Evolutionary conservation across 92 coral and sea anemone species (phyloP), one percentile per base, ranked within the genome.

Genomic region (Micromussa lordhowensis): DNA sequence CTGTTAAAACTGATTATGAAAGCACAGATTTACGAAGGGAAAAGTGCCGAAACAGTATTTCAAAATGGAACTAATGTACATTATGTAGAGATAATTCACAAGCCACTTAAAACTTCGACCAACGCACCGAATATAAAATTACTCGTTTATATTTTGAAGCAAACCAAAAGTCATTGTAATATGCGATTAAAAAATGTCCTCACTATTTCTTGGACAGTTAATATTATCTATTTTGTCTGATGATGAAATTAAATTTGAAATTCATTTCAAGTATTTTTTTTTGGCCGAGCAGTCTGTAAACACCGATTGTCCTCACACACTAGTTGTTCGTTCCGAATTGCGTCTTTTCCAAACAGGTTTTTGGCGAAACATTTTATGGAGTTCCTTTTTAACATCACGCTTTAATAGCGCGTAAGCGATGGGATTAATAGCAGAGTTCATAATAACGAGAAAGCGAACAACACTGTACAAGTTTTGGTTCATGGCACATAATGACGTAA

Each of bases 361-460:
- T 22, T 24, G 5, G 80, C 32, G 17, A 30, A 84, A 55, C 24
- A 74, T 35, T 57, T 73, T 55, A 36, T 19, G 57, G 16, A 84
- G 64, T 35, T 84, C 88, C 22, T 29, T 35, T 84, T 58, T 84
- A 17, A 84, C 57, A 21, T 84, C 88, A 4, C 88, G 55, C 73
- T 84, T 84, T 31, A 84, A 84, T 30, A 84, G 32, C 28, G 88
- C 81, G 19, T 84, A 84, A 29, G 88, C 88, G 55, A 84, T 26
- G 24, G 88, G 88, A 59, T 84, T 84, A 4, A 72, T 80, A 15
- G 81, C 88, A 3, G 88, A 84, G 32, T 84, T 84, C 0, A 40
- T 16, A 28, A 84, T 34, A 7, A 84, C 88, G 5, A 84, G 66
- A 74, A 84, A 54, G 5, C 19, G n/a, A 38, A 84, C 88, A 1